Evolutionary conservation across 2,797 vertebrate species (phyloP).

Genomic region (Lophura swinhoii): DNA sequence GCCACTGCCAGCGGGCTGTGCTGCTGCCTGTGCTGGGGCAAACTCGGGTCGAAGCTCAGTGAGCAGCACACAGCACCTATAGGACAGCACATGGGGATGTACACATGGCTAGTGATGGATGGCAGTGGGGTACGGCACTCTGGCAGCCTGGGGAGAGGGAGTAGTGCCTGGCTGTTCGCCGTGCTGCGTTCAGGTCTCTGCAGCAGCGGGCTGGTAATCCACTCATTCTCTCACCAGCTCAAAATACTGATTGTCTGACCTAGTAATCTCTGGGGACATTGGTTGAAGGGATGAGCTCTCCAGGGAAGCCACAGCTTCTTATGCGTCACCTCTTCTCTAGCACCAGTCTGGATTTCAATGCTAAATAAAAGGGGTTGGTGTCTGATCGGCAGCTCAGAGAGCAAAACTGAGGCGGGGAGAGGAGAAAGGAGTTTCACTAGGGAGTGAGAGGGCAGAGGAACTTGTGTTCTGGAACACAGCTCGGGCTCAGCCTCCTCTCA

Average conservation of each 20-base stretch:
- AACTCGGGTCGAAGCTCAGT: rapidly evolving
- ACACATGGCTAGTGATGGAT: not conserved
- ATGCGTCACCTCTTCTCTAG: not conserved
- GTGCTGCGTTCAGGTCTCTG: not conserved
- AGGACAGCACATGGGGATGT: not conserved
- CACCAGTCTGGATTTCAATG: slow-evolving; percentile 11
- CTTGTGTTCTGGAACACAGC: not conserved
- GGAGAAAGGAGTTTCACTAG: not conserved
- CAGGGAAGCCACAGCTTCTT: slow-evolving; percentile 2
- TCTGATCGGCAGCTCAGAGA: not conserved
- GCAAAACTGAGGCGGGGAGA: rapidly evolving
- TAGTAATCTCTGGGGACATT: slow-evolving; percentile 8
- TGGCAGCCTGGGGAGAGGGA: not conserved
- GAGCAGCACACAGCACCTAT: not conserved
- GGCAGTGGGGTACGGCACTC: not conserved
- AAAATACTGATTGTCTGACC: slow-evolving; percentile 21
- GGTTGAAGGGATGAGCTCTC: slow-evolving; percentile 18
- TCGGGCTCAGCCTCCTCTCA: not conserved
- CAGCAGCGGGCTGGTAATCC: not conserved
- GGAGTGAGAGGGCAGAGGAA: not conserved
- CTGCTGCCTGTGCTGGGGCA: rapidly evolving
- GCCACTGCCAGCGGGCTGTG: rapidly evolving
- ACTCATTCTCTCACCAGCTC: slow-evolving; percentile 31
- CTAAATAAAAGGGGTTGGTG: not conserved
- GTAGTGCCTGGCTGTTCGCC: rapidly evolving